phyloP scores from a whole-genome alignment of 2,113 vertebrate species.

The Chinchilla lanigera region DNA sequence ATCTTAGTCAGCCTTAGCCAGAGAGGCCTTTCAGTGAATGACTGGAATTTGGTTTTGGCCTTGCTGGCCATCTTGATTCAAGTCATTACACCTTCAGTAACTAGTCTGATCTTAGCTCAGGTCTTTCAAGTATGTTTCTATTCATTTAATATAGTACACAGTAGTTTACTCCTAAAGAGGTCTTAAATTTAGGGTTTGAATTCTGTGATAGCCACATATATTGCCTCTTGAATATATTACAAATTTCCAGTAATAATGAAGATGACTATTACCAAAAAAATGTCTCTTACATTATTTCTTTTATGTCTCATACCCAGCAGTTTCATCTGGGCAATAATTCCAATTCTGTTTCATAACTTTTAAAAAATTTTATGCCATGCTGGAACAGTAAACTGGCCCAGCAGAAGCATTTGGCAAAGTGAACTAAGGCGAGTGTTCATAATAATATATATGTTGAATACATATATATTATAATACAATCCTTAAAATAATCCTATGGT shows the following conservation, averaged over 20 bases:
- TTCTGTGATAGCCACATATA: not conserved
- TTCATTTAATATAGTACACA: not conserved
- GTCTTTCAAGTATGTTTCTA: not conserved
- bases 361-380: not conserved
- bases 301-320: not conserved
- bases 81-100: not conserved
- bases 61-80: not conserved
- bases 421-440: not conserved
- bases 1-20: not conserved
- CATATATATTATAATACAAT: not conserved
- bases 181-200: not conserved
- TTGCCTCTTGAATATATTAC: not conserved
- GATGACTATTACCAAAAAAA: not conserved
- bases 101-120: not conserved
- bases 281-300: not conserved
- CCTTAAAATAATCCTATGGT: not conserved
- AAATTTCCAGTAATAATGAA: not conserved
- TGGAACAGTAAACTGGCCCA: not conserved
- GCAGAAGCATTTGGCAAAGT: not conserved
- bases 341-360: not conserved
- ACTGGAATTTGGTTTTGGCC: not conserved
- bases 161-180: not conserved
- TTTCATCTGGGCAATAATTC: not conserved
- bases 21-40: not conserved
- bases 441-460: not conserved